Conservation (phyloP, 1,140 invertebrate genomes). For the Camponotus floridanus region DNA sequence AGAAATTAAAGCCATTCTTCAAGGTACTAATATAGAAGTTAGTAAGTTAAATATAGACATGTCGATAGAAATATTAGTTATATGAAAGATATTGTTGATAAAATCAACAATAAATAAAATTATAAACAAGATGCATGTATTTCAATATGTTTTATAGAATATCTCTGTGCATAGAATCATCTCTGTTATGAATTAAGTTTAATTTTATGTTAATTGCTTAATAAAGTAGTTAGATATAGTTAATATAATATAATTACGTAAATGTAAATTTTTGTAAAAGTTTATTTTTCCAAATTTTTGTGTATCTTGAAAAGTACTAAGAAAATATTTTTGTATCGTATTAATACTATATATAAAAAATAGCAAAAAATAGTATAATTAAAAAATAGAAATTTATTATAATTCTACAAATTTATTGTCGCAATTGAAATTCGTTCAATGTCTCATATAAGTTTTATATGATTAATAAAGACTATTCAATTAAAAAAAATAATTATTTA, state of each 20-base stretch:
- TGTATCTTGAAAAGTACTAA: background rate
- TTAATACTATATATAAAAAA: background rate
- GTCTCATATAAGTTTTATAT: constrained; percentile 26
- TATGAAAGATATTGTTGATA: background rate
- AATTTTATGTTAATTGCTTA: background rate
- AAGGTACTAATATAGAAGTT: background rate
- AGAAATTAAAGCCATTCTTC: background rate
- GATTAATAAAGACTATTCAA: background rate
- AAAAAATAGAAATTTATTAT: background rate
- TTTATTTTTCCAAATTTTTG: background rate
- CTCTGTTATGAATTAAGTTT: constrained; percentile 1
- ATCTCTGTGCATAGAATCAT: background rate
- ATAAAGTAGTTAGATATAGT: background rate
- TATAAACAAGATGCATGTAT: background rate
- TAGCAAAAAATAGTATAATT: background rate
- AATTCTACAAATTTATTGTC: background rate
- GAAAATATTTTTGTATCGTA: constrained; percentile 32
- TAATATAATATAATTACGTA: background rate
- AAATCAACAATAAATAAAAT: constrained; percentile 30
- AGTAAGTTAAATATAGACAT: too few species aligned
- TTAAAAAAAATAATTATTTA: constrained; percentile 7
- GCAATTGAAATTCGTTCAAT: background rate
- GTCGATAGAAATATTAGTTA: background rate
- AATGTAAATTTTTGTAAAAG: constrained; percentile 3
- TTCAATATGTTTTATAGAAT: background rate